Conservation (phyloP, 2,113 vertebrate species). For the Promerops cafer region DNA sequence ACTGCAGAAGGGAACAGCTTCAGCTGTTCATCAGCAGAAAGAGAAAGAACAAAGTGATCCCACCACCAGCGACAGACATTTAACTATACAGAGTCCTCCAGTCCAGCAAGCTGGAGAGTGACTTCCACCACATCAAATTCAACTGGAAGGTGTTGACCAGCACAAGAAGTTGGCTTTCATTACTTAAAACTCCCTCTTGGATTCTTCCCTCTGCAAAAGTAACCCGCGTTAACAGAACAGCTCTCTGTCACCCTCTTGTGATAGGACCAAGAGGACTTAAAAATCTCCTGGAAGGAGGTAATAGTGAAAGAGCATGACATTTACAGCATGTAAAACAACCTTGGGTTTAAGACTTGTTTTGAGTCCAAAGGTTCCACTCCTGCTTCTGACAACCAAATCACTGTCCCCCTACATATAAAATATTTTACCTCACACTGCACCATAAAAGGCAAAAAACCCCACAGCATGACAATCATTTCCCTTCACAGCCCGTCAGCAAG, state of each 20-base stretch:
- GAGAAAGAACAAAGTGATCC: background rate
- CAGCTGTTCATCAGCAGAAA: background rate
- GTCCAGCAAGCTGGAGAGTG: background rate
- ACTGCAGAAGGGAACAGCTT: background rate
- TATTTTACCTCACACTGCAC: background rate
- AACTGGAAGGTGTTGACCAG: background rate
- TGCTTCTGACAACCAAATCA: background rate
- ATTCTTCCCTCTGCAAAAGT: background rate
- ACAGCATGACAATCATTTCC: background rate
- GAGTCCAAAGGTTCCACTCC: background rate
- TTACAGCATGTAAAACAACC: background rate
- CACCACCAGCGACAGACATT: background rate
- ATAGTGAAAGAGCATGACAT: background rate
- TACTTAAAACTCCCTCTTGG: background rate
- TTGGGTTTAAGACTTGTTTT: background rate
- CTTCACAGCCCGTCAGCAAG: background rate
- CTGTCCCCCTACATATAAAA: background rate
- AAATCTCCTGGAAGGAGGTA: background rate
- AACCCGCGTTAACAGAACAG: background rate
- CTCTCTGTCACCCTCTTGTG: slow-evolving; percentile 63
- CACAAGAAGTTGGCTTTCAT: background rate
- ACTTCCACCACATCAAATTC: background rate
- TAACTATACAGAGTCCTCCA: background rate
- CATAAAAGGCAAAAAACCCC: background rate
- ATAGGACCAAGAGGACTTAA: background rate